Evolutionary conservation across 2,888 invertebrate species (phyloP).

Genomic region (Hirudinaria manillensis): DNA sequence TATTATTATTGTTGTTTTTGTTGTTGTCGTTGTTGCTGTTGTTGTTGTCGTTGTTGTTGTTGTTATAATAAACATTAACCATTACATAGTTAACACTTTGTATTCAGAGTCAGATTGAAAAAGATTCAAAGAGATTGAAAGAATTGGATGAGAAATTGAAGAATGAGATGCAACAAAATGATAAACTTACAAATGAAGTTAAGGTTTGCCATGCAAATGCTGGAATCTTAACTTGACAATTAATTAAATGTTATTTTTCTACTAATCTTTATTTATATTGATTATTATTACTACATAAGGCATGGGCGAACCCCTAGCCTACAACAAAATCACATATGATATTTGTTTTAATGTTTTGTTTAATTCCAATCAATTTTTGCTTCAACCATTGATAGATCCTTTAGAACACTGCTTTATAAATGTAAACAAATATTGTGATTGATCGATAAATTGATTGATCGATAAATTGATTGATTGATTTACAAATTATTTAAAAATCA

Average conservation of each 20-base stretch:
- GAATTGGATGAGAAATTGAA: conserved; percentile 23
- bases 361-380: too few relatives aligned
- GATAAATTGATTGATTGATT: too few relatives aligned
- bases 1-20: neutral
- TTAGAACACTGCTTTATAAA: too few relatives aligned
- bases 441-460: too few relatives aligned
- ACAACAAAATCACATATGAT: too few relatives aligned
- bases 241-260: neutral
- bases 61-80: neutral
- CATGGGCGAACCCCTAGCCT: too few relatives aligned
- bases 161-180: conserved; percentile 24
- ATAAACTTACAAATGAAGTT: conserved; percentile 19
- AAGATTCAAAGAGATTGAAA: conserved; percentile 20
- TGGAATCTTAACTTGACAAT: neutral
- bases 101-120: conserved; percentile 30
- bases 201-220: conserved; percentile 13
- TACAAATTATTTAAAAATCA: too few relatives aligned
- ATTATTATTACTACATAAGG: too few relatives aligned
- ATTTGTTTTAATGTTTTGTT: too few relatives aligned
- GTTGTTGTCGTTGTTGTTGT: neutral
- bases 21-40: neutral
- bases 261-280: too few relatives aligned
- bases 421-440: too few relatives aligned
- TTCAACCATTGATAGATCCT: too few relatives aligned
- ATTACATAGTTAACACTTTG: neutral